Evolutionary conservation across 2,113 vertebrate genomes (phyloP), one percentile per base, ranked within the genome.

Genomic region (Gulo gulo): DNA sequence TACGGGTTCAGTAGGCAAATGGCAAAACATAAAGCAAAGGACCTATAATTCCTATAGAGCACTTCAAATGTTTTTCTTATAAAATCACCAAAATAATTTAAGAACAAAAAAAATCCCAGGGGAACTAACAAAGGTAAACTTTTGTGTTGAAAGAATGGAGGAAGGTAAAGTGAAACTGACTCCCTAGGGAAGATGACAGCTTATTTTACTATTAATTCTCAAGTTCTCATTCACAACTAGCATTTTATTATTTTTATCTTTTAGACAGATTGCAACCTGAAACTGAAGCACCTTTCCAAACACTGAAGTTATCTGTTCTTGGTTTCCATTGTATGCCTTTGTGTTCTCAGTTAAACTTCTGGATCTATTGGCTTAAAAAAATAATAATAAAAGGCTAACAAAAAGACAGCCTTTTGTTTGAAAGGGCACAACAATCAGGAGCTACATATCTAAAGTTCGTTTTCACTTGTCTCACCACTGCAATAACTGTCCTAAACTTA

Each of bases 231-330:
- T 96, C 65, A 95, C 20, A 87, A 97, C 65, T 69, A 82, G 16
- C 42, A 94, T 71, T 96, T 95, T 78, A 63, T 59, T 85, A 87
- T 87, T 92, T 92, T 84, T 91, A 87, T 55, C 45, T 88, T 85
- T 96, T 80, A 73, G 57, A 91, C 29, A 82, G n/a, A 59, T 1
- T 74, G 23, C 55, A 97, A 88, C 21, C 50, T 81, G 80, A 96
- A 97, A 93, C 89, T 92, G 52, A 78, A 94, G 47, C 26, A 93
- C 29, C 79, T 90, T 97, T 88, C 59, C 86, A 83, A 88, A 97
- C 20, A 92, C 21, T 81, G 50, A 91, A 97, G 74, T 82, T 76
- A 91, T 73, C 82, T 52, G 36, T 36, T 84, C 93, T 57, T 73
- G 8, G 69, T 85, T 95, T 97, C 79, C 50, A 65, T 11, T 94